Conservation (phyloP, 2,797 vertebrate genomes). For the Sebastes iracundus region DNA sequence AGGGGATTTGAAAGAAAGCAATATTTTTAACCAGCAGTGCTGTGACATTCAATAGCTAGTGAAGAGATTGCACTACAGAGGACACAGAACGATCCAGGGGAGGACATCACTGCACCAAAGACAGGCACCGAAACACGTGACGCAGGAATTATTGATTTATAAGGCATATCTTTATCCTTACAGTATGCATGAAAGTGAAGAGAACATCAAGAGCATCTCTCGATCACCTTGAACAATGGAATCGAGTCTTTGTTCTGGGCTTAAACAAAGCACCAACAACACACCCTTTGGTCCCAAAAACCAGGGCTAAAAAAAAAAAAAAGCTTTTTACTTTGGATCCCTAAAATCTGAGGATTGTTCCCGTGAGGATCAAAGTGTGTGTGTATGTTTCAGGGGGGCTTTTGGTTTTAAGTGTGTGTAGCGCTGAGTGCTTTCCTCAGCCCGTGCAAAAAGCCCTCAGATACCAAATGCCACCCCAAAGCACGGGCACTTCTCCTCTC, state of each 20-base stretch:
- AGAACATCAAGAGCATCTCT: slow-evolving; percentile 67
- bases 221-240: slow-evolving; percentile 69
- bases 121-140: slow-evolving; percentile 49
- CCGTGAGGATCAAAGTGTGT: slow-evolving; percentile 76
- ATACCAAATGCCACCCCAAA: slow-evolving; percentile 75
- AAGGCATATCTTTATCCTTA: slow-evolving; percentile 79
- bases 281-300: slow-evolving; percentile 70
- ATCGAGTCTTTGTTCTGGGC: slow-evolving; percentile 71
- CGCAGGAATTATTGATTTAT: slow-evolving; percentile 80
- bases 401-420: slow-evolving; percentile 74
- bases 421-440: slow-evolving; percentile 77
- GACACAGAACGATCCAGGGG: slow-evolving; percentile 55
- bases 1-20: slow-evolving; percentile 73
- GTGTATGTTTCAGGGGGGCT: slow-evolving; percentile 63
- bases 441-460: slow-evolving; percentile 80
- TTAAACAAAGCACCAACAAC: slow-evolving; percentile 59
- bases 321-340: slow-evolving; percentile 64
- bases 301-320: slow-evolving; percentile 42
- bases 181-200: slow-evolving; percentile 72
- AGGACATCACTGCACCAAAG: slow-evolving; percentile 68
- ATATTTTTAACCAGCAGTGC: slow-evolving; percentile 74
- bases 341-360: slow-evolving; percentile 74
- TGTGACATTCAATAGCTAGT: slow-evolving; percentile 78
- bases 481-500: slow-evolving; percentile 69
- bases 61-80: slow-evolving; percentile 63